These are phyloP conservation scores for Lithophane ornitopus DNA, from an alignment of 2,888 invertebrate genomes.

Conservation along the genomic window DNA sequence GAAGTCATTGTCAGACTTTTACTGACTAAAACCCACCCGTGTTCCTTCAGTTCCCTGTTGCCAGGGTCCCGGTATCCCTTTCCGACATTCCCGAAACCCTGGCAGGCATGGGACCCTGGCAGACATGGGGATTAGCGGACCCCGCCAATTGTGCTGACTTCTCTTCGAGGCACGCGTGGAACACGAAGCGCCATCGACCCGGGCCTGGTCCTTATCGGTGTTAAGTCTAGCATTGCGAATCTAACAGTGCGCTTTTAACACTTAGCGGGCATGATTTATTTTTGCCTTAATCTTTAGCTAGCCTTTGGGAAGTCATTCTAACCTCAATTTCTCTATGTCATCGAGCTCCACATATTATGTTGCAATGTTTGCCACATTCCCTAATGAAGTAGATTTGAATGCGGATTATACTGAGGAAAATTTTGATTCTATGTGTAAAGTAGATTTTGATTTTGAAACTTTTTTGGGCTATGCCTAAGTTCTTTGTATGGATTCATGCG, in stretches of 20 bases:
- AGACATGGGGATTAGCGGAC: no score
- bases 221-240: not conserved
- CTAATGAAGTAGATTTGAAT: not conserved
- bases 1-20: no score
- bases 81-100: no score
- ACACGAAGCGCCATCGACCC: no score
- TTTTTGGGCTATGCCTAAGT: not conserved
- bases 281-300: not conserved
- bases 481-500: not conserved
- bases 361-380: not conserved
- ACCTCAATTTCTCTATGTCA: not conserved
- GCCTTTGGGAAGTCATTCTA: no score
- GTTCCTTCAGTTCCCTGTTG: no score
- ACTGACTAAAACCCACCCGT: no score
- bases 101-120: no score
- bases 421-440: not conserved
- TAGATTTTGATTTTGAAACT: not conserved
- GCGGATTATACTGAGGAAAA: not conserved
- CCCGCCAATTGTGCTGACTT: no score
- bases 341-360: not conserved
- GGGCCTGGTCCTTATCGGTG: no score
- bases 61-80: no score
- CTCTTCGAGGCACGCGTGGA: no score
- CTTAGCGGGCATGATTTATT: not conserved
- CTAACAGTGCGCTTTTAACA: not conserved